These are phyloP conservation scores for Poecilus cupreus DNA, from an alignment of 2,888 invertebrate genomes.

Conservation along the genomic window DNA sequence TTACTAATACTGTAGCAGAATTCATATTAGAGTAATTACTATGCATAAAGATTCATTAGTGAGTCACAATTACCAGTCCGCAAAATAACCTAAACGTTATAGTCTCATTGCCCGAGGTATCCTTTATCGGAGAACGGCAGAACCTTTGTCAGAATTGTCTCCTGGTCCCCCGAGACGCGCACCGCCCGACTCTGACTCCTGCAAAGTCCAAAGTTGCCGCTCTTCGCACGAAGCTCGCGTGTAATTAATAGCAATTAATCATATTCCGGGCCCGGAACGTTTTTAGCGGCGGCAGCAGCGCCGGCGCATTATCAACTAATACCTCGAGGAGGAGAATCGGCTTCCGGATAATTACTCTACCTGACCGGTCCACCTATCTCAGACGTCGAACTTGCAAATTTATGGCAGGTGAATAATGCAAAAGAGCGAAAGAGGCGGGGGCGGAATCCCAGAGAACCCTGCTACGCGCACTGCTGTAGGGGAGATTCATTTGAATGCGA, in stretches of 20 bases:
- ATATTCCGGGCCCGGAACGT: slow-evolving; percentile 63
- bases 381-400: slow-evolving; percentile 31
- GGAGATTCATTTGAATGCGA: neutral
- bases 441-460: neutral
- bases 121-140: slow-evolving; percentile 24
- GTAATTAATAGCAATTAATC: slow-evolving; percentile 67
- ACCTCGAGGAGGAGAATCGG: slow-evolving; percentile 63
- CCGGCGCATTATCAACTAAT: slow-evolving; percentile 65
- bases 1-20: no score
- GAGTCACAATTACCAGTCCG: neutral
- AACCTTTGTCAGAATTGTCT: slow-evolving; percentile 7
- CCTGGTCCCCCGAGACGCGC: neutral
- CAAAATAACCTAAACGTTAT: neutral
- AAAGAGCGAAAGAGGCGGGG: neutral
- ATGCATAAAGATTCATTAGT: slow-evolving; percentile 15
- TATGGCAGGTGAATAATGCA: slow-evolving; percentile 48
- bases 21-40: neutral
- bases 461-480: neutral
- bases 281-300: slow-evolving; percentile 62
- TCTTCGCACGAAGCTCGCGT: slow-evolving; percentile 34
- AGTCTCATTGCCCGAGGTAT: neutral
- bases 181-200: neutral
- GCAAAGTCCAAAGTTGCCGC: neutral
- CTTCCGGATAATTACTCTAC: slow-evolving; percentile 63
- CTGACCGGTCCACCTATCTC: slow-evolving; percentile 46